Evolutionary conservation across 1,140 invertebrate species (phyloP), one percentile per base, ranked within the genome.

Genomic region (Idris sp.): DNA sequence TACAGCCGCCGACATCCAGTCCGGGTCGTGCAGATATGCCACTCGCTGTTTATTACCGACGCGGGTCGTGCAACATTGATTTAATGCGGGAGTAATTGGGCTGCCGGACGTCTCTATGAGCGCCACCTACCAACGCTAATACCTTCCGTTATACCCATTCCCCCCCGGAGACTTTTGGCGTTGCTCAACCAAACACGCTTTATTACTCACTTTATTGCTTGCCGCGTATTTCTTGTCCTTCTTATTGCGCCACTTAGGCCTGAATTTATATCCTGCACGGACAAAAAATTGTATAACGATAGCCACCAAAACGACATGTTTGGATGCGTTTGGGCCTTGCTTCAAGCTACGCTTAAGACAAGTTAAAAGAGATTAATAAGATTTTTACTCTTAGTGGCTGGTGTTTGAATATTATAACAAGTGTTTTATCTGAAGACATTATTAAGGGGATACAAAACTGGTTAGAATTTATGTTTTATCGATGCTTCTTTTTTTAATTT

Each of bases 61-160:
- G 77, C 73, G 76, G 80, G 76, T 81, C 71, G 75, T 77, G 77
- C 77, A 83, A 85, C 84, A 85, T 85, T 85, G 84, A 85, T 85
- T 85, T 85, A 85, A 85, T 85, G 81, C 84, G 79, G 77, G 77
- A 84, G 82, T 85, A 85, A 85, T 85, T 85, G 84, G 84, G 82
- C 81, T 78, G 77, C 80, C 76, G 81, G 81, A 85, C 82, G 81
- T 85, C 84, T 84, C 82, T 83, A 85, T 85, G 81, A 84, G 79
- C 71, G 81, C 79, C 77, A 80, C 77, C 81, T 79, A 79, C 79
- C 77, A 76, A 40, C 81, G 77, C 81, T 82, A 83, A 83, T 82
- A 74, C 44, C 58, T 80, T 79, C 77, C 74, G 76, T n/a, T n/a
- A n/a, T n/a, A n/a, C 51, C 79, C 74, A 4, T 8, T 8, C 13